A percentile compares a stretch with the other conserved stretches of the same genome.
phyloP scores from a whole-genome alignment of 2,113 vertebrate species.

The Rattus rattus region DNA sequence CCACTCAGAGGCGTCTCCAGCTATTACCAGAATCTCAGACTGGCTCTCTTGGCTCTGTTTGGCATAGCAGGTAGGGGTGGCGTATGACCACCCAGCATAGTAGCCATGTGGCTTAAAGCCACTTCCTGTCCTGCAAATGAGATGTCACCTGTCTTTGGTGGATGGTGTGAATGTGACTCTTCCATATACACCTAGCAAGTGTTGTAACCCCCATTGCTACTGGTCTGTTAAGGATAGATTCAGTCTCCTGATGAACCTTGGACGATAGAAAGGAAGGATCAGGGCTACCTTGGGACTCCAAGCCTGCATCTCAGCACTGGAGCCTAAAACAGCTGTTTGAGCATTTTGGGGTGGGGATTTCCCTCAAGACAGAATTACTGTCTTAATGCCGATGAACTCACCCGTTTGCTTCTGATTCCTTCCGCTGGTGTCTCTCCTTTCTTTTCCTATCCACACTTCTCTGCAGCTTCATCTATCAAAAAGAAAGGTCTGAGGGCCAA shows the following conservation, averaged over 20 bases:
- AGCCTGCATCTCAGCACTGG: not conserved
- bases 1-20: not conserved
- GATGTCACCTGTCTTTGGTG: not conserved
- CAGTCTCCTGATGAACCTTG: not conserved
- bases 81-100: not conserved
- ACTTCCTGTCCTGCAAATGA: not conserved
- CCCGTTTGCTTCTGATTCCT: rapidly evolving
- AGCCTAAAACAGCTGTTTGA: not conserved
- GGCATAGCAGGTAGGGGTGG: not conserved
- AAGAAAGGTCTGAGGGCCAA: constrained; percentile 30
- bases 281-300: not conserved
- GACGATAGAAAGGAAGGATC: not conserved
- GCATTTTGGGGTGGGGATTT: rapidly evolving
- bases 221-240: not conserved
- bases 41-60: not conserved
- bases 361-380: not conserved
- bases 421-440: not conserved
- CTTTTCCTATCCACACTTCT: not conserved
- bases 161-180: not conserved
- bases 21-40: not conserved
- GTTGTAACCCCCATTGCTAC: not conserved
- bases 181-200: rapidly evolving
- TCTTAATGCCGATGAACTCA: not conserved
- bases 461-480: not conserved
- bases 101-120: not conserved